Evolutionary conservation across 1,140 invertebrate species (phyloP), one percentile per base, ranked within the genome.

Genomic region (Lasaia peninsularis): DNA sequence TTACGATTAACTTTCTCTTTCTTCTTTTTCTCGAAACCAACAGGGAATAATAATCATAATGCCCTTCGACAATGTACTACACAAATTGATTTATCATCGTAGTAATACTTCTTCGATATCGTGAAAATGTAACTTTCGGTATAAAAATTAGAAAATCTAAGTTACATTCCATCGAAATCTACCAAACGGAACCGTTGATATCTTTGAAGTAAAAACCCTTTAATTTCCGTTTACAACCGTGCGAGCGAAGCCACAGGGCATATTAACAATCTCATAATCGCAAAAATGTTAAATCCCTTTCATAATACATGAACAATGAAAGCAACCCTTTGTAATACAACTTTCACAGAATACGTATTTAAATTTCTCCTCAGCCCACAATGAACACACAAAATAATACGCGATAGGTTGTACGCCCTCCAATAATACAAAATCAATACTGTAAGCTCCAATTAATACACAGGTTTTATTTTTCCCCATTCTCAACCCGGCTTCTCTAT

Each of bases 351-450:
- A 18, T 40, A 40, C 12, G 18, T 18, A 44, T 44, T 44, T 11
- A 44, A 44, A 44, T 44, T 44, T 20, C 16, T 44, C 10, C 18
- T 44, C 40, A 11, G 18, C 18, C 16, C 40, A 44, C 40, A 44
- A 44, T 44, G 40, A 44, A 20, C 16, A 44, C 40, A 44, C 40
- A 44, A 44, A 44, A 44, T 44, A 44, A 44, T 20, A 44, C 44
- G 44, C 44, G 1, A 20, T 28, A 28, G 9, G 44, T 48, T 48
- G 11, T 48, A 6, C 20, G 44, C 20, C 9, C 44, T 48, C 20
- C 63, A 65, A 65, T 84, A 81, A 84, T 81, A 81, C 75, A 80
- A 84, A 84, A 84, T 84, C 78, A 73, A 84, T 84, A 80, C 67
- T 58, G 65, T 80, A 79, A 79, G 71, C 69, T 50, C 62, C 77